Conservation (phyloP, 2,797 vertebrate species). For the Dromococcyx pavoninus region DNA sequence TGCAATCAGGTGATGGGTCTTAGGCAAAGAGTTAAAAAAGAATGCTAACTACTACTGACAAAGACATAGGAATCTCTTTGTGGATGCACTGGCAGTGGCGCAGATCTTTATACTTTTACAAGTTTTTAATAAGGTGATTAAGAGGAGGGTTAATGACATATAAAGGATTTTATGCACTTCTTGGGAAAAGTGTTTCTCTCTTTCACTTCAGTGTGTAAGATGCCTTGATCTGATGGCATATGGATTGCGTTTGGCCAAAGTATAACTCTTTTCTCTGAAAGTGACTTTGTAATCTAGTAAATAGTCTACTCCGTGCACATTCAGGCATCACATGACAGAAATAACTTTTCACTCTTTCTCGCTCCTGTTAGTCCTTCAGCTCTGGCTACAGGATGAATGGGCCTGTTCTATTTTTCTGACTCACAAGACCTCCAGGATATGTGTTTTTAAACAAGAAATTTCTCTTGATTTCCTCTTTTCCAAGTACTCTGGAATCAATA, state of each 20-base stretch:
- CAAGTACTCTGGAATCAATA: neutral
- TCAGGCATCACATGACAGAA: neutral
- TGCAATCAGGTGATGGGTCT: neutral
- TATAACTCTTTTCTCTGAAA: neutral
- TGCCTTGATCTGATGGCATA: neutral
- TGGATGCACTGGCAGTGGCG: neutral
- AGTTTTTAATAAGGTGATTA: neutral
- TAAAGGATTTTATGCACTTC: neutral
- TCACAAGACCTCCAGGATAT: neutral
- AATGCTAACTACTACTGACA: neutral
- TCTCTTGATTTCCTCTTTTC: neutral
- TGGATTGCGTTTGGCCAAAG: neutral
- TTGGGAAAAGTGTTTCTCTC: neutral
- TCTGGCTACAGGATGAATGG: neutral
- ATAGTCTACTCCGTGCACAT: accelerated
- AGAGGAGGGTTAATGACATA: neutral
- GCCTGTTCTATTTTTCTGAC: neutral
- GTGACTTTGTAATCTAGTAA: neutral
- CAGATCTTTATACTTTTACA: neutral
- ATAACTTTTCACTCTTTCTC: neutral
- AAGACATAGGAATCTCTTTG: neutral
- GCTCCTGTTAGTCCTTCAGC: neutral
- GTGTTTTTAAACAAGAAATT: neutral
- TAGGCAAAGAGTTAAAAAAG: neutral
- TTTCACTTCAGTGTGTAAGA: neutral